phyloP scores from a whole-genome alignment of 2,888 invertebrate species.

The Tetranychus truncatus region DNA sequence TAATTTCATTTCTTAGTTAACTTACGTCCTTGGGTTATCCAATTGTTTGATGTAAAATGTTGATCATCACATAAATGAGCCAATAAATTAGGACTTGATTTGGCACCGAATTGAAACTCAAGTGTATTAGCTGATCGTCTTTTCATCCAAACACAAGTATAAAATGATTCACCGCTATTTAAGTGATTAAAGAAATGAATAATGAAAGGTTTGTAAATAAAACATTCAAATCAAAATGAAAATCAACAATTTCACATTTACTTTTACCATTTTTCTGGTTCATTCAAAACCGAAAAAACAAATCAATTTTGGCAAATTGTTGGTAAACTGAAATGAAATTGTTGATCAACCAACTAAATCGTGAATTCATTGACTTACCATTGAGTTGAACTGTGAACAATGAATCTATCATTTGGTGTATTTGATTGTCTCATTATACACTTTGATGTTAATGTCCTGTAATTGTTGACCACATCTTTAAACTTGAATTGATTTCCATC shows the following conservation, averaged over 20 bases:
- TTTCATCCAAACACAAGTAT: conserved; percentile 43
- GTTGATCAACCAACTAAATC: neutral
- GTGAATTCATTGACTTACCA: conserved; percentile 34
- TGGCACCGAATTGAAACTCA: conserved; percentile 40
- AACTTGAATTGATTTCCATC: conserved; percentile 37
- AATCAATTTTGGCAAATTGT: too few relatives aligned
- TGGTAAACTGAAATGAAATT: too few relatives aligned
- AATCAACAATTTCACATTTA: too few relatives aligned
- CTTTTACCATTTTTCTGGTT: too few relatives aligned
- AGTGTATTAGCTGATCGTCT: conserved; percentile 43
- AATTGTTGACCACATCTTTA: conserved; percentile 38
- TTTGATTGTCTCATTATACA: conserved; percentile 34
- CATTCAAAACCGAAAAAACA: too few relatives aligned
- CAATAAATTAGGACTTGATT: conserved; percentile 30
- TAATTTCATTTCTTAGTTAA: conserved; percentile 24
- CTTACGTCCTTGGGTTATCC: conserved; percentile 47
- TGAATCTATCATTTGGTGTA: conserved; percentile 35
- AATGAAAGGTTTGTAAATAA: neutral
- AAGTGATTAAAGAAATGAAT: neutral
- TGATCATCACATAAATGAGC: conserved; percentile 36
- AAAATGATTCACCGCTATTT: conserved; percentile 41
- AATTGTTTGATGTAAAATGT: conserved; percentile 39
- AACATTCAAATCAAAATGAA: neutral
- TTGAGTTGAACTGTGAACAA: conserved; percentile 40
- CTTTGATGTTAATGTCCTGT: conserved; percentile 39